These are phyloP conservation scores for Whitmania pigra DNA, from an alignment of 1,140 invertebrate genomes.

Conservation along the genomic window DNA sequence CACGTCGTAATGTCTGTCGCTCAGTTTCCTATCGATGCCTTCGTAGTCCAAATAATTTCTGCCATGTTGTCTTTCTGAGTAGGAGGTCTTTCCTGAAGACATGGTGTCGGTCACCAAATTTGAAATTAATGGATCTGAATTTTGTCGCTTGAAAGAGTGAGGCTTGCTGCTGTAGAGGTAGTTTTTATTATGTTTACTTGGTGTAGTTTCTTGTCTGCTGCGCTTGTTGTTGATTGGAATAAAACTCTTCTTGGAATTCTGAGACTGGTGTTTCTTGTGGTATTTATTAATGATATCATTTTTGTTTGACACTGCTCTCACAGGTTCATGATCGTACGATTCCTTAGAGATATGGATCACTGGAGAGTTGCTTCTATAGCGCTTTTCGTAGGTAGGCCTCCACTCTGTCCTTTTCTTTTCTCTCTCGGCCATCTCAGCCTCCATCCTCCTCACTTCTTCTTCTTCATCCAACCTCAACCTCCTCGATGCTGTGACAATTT, in stretches of 20 bases:
- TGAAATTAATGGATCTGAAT: slow-evolving; percentile 39
- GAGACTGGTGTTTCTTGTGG: neutral
- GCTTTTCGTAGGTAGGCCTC: neutral
- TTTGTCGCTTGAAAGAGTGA: slow-evolving; percentile 36
- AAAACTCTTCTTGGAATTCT: slow-evolving; percentile 20
- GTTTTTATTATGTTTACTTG: neutral
- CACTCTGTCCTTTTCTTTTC: neutral
- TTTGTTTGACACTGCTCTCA: no score
- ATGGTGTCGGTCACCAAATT: slow-evolving; percentile 34
- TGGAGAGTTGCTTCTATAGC: neutral
- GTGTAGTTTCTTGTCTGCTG: slow-evolving; percentile 25
- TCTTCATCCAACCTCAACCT: slow-evolving; percentile 42
- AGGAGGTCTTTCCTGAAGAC: slow-evolving; percentile 24
- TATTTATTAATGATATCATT: neutral
- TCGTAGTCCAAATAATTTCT: slow-evolving; percentile 8
- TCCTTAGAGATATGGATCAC: neutral
- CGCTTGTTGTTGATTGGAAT: slow-evolving; percentile 14
- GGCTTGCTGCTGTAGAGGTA: slow-evolving; percentile 32
- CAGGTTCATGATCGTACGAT: neutral
- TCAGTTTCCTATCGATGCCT: neutral
- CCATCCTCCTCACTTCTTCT: slow-evolving; percentile 40
- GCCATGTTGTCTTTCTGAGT: neutral
- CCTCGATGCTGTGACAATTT: slow-evolving; percentile 42
- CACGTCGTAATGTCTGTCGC: neutral
- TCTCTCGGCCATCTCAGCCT: slow-evolving; percentile 35